Conservation (phyloP, 2,797 vertebrate species). For the Eulemur albifrons region DNA sequence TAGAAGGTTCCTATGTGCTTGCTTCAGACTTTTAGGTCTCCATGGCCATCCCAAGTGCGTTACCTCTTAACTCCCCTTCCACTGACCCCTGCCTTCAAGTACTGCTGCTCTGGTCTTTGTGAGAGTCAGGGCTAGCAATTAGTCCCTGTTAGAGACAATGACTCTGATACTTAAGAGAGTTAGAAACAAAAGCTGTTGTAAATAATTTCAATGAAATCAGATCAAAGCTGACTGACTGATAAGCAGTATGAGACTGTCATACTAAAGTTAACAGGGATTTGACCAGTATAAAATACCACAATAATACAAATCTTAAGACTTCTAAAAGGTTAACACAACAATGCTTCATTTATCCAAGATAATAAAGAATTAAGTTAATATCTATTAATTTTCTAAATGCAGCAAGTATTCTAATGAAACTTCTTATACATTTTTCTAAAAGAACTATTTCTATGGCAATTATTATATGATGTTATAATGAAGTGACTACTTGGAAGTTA, state of each 20-base stretch:
- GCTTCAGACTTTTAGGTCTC: not conserved
- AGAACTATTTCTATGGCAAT: not conserved
- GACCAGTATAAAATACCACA: not conserved
- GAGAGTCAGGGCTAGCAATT: not conserved
- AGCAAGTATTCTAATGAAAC: not conserved
- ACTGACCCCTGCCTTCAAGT: not conserved
- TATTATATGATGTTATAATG: not conserved
- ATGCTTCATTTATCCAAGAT: not conserved
- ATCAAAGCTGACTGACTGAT: not conserved
- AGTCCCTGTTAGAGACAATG: not conserved
- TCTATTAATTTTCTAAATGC: conserved; percentile 42
- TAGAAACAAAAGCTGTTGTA: not conserved
- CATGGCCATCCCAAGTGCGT: not conserved
- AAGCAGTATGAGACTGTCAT: not conserved
- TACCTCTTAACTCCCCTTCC: not conserved
- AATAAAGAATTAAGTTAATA: conserved; percentile 10
- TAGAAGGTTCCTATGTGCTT: not conserved
- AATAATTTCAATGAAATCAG: conserved; percentile 43
- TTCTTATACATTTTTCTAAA: not conserved
- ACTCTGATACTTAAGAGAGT: not conserved
- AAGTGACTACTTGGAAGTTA: not conserved
- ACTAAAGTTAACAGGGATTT: not conserved
- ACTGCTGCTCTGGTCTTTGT: not conserved
- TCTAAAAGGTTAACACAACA: not conserved
- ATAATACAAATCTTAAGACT: conserved; percentile 8